Evolutionary conservation across 2,888 invertebrate genomes (phyloP).

Genomic region (Automeris io): DNA sequence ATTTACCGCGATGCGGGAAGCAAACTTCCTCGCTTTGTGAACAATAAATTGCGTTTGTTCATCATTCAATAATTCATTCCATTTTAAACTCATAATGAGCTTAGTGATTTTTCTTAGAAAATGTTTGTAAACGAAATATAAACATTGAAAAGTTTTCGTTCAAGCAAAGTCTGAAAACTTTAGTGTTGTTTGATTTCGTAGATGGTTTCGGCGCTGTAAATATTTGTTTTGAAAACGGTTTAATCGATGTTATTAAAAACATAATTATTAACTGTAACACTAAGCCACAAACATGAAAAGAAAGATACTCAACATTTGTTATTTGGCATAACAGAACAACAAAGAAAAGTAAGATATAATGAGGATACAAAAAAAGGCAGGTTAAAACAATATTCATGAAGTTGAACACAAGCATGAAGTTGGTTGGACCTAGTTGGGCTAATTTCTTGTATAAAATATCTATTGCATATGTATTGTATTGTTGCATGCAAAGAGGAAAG

Average conservation of each 20-base stretch:
- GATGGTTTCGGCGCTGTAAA: not conserved
- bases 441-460: too few relatives aligned
- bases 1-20: slow-evolving; percentile 45
- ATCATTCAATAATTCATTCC: slow-evolving; percentile 51
- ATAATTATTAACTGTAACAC: too few relatives aligned
- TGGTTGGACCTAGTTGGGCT: too few relatives aligned
- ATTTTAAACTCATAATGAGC: slow-evolving; percentile 34
- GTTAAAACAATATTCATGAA: too few relatives aligned
- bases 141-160: slow-evolving; percentile 2
- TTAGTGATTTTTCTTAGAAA: slow-evolving; percentile 23
- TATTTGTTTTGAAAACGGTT: not conserved
- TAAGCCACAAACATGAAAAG: too few relatives aligned
- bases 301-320: too few relatives aligned
- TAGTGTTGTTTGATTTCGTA: slow-evolving; percentile 1
- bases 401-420: too few relatives aligned
- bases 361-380: too few relatives aligned
- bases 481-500: too few relatives aligned
- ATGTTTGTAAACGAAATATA: slow-evolving; percentile 3
- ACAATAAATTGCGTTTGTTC: slow-evolving; percentile 48
- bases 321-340: too few relatives aligned
- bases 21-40: slow-evolving; percentile 40
- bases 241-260: not conserved
- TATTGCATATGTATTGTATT: too few relatives aligned
- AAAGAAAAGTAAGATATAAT: too few relatives aligned
- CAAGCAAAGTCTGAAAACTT: slow-evolving; percentile 9